Evolutionary conservation across 2,113 vertebrate genomes (phyloP).

Genomic region (Scartelaos histophorus): DNA sequence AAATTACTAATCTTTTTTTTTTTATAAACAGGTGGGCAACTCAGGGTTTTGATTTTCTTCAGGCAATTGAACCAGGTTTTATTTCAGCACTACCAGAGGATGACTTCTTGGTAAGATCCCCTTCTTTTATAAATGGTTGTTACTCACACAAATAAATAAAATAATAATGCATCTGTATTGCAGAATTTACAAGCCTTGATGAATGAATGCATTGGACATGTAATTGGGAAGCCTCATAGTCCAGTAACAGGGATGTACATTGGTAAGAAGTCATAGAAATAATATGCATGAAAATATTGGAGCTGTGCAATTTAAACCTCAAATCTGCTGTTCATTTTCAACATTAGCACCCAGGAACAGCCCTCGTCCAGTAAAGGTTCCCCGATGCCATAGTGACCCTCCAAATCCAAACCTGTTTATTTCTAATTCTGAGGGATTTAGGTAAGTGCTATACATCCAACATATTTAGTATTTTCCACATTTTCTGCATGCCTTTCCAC

Average conservation of each 20-base stretch:
- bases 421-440: slow-evolving; percentile 90
- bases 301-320: neutral
- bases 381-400: slow-evolving; percentile 96
- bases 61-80: slow-evolving; percentile 96
- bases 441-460: slow-evolving; percentile 73
- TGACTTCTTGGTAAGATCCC: slow-evolving; percentile 90
- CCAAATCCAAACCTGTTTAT: slow-evolving; percentile 96
- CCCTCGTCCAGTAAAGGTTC: slow-evolving; percentile 95
- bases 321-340: neutral
- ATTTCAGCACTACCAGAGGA: slow-evolving; percentile 97
- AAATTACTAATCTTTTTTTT: slow-evolving; percentile 1
- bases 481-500: slow-evolving; percentile 52
- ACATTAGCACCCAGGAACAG: slow-evolving; percentile 88
- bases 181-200: slow-evolving; percentile 96
- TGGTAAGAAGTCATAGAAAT: slow-evolving; percentile 77
- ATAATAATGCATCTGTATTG: neutral
- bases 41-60: slow-evolving; percentile 98
- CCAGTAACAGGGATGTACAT: slow-evolving; percentile 94
- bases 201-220: slow-evolving; percentile 99
- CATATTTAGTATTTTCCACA: neutral
- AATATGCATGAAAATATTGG: neutral
- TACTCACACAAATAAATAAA: neutral
- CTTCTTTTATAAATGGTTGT: slow-evolving; percentile 1
- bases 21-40: slow-evolving; percentile 88
- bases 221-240: slow-evolving; percentile 98